These are phyloP conservation scores for Oreochromis mossambicus DNA, from an alignment of 2,797 vertebrate species.

Conservation along the genomic window DNA sequence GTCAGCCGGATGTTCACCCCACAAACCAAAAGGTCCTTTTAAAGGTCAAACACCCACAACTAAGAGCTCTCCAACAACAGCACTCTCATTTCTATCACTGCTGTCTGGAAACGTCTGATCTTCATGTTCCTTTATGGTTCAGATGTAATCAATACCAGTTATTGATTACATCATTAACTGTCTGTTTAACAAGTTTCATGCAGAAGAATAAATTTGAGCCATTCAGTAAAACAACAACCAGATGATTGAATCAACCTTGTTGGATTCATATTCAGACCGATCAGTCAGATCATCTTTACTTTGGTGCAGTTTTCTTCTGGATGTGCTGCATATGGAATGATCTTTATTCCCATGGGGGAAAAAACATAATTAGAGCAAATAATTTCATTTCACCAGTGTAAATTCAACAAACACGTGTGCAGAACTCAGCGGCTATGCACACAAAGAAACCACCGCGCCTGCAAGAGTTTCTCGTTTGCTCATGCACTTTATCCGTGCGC, in stretches of 20 bases:
- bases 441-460: no score
- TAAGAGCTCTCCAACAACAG: neutral
- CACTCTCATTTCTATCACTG: neutral
- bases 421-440: no score
- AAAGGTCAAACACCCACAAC: neutral
- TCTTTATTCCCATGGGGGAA: no score
- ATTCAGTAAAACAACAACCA: neutral
- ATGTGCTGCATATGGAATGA: no score
- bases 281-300: neutral
- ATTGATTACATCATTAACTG: neutral
- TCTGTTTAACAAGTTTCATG: rapidly evolving
- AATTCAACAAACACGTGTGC: no score
- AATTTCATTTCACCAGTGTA: no score
- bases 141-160: neutral
- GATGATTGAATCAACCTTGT: neutral
- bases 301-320: no score
- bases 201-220: neutral
- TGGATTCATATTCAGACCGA: neutral
- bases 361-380: no score
- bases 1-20: neutral
- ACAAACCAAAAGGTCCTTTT: neutral
- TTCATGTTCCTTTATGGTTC: no score
- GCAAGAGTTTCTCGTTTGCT: no score
- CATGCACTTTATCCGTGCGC: no score
- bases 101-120: no score